phyloP scores from a whole-genome alignment of 2,113 vertebrate genomes.

The Miniopterus natalensis region DNA sequence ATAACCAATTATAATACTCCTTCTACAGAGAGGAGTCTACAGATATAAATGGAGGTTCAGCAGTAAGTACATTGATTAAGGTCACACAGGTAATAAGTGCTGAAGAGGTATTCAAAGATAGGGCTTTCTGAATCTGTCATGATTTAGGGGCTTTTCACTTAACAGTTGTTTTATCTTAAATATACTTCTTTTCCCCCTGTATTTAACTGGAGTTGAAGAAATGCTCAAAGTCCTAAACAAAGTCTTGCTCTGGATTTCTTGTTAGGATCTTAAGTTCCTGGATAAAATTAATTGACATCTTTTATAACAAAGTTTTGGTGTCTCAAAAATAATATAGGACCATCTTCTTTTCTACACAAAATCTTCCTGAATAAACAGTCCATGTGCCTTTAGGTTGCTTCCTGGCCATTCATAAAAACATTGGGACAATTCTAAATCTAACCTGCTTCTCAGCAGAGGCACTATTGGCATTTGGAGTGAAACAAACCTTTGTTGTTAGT shows the following conservation, averaged over 20 bases:
- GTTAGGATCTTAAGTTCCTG: background rate
- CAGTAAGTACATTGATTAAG: background rate
- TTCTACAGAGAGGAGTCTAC: background rate
- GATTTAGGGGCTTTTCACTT: background rate
- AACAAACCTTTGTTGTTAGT: background rate
- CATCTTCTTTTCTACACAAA: background rate
- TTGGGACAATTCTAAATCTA: background rate
- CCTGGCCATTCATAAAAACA: background rate
- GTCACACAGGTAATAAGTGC: background rate
- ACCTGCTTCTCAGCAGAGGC: background rate
- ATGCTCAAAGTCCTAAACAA: background rate
- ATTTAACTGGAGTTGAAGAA: background rate
- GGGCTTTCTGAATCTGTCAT: background rate
- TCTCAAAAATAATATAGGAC: background rate
- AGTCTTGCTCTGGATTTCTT: background rate
- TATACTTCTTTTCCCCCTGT: background rate
- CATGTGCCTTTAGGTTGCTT: background rate
- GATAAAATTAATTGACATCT: background rate
- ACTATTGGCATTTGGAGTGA: background rate
- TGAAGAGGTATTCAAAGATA: background rate
- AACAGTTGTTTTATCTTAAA: background rate
- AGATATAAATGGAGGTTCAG: background rate
- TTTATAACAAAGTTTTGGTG: background rate
- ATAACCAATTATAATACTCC: background rate
- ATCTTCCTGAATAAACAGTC: conserved; percentile 14